Evolutionary conservation across 2,113 vertebrate genomes (phyloP).

Genomic region (Eulemur rufifrons): DNA sequence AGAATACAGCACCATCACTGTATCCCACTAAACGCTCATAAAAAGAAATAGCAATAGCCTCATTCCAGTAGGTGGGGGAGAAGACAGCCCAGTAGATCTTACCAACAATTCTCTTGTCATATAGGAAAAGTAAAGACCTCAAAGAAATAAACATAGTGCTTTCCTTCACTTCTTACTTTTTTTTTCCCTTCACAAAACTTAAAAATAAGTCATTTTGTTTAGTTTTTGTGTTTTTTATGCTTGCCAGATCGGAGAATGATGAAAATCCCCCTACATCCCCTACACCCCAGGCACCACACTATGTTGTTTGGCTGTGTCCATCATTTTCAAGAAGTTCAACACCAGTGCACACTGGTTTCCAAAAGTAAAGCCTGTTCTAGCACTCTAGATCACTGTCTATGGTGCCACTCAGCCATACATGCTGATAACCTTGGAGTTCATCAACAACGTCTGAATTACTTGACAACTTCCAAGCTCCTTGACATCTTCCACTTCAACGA

Average conservation of each 20-base stretch:
- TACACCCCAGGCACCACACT: neutral
- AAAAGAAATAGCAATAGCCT: neutral
- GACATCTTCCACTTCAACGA: neutral
- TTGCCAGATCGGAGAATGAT: neutral
- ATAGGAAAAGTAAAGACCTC: neutral
- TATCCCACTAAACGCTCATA: neutral
- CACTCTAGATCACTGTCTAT: neutral
- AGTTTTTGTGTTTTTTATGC: neutral
- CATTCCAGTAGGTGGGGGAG: neutral
- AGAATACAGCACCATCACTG: neutral
- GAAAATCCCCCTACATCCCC: neutral
- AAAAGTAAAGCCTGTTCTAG: neutral
- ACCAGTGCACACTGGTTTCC: neutral
- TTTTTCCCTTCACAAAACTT: conserved; percentile 7
- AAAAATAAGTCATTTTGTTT: neutral
- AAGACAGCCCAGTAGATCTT: neutral
- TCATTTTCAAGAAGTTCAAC: neutral
- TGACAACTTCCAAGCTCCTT: neutral
- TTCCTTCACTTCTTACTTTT: neutral
- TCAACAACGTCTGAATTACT: neutral
- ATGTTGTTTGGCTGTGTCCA: neutral
- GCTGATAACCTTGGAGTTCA: neutral
- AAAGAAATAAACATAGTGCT: neutral
- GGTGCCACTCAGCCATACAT: neutral
- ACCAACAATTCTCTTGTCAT: neutral